A percentile compares a stretch with the other conserved stretches of the same genome.
phyloP scores from a whole-genome alignment of 1,140 invertebrate genomes.

The Zaprionus taronus region DNA sequence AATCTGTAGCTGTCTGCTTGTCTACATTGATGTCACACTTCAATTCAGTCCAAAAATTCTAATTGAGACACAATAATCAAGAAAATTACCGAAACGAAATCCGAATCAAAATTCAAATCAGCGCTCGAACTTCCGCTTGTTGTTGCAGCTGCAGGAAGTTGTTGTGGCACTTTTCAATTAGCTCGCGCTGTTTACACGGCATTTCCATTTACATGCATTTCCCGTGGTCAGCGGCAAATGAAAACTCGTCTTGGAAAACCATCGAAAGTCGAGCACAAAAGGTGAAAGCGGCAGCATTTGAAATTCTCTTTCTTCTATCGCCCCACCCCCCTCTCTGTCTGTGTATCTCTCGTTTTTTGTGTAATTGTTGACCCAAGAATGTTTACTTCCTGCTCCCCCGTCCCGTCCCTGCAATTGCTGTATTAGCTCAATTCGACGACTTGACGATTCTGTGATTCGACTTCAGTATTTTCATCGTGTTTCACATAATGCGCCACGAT shows the following conservation, averaged over 20 bases:
- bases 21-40: conserved; percentile 15
- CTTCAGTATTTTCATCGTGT: conserved; percentile 9
- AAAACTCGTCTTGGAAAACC: conserved; percentile 15
- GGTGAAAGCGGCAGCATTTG: conserved; percentile 64
- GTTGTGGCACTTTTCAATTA: conserved; percentile 57
- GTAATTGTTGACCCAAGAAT: conserved; percentile 65
- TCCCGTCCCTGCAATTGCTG: conserved; percentile 4
- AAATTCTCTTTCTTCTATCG: conserved; percentile 48
- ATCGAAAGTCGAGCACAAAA: conserved; percentile 48
- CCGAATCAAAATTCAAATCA: conserved; percentile 36
- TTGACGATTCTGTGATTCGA: conserved; percentile 13
- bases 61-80: conserved; percentile 56
- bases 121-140: conserved; percentile 48
- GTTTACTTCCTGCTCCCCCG: conserved; percentile 55
- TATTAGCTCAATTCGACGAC: conserved; percentile 6
- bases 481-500: conserved; percentile 20
- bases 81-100: conserved; percentile 23
- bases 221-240: conserved; percentile 38
- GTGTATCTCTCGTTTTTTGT: conserved; percentile 18
- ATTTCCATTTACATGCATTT: conserved; percentile 64
- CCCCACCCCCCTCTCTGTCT: neutral
- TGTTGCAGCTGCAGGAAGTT: conserved; percentile 22
- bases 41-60: conserved; percentile 21
- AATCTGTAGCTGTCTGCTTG: neutral
- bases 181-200: conserved; percentile 59